Conservation (phyloP, 2,113 vertebrate species). For the Corapipo altera region DNA sequence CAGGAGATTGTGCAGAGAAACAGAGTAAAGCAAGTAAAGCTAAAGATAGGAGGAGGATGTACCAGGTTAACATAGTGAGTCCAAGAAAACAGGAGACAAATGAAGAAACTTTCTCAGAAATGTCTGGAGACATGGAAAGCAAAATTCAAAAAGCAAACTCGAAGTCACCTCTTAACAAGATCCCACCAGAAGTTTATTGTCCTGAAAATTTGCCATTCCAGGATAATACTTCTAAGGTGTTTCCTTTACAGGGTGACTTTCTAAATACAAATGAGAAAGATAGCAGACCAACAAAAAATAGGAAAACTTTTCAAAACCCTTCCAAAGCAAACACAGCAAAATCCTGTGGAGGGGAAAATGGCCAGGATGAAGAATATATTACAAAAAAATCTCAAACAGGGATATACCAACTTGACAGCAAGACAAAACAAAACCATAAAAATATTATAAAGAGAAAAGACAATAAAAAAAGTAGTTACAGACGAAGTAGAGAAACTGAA, state of each 20-base stretch:
- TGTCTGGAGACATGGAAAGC: neutral
- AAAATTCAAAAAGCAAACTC: neutral
- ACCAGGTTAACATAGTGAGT: neutral
- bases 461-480: neutral
- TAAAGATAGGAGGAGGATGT: neutral
- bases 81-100: constrained; percentile 2
- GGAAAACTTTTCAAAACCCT: constrained; percentile 21
- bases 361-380: neutral
- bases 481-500: neutral
- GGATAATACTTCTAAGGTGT: neutral
- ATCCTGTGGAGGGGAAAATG: neutral
- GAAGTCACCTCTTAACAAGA: neutral
- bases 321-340: constrained; percentile 25
- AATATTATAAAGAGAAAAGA: neutral
- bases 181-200: neutral
- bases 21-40: neutral
- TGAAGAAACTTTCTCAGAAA: constrained; percentile 27
- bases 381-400: neutral
- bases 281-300: neutral
- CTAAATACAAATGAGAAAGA: neutral
- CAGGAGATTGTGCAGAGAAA: neutral
- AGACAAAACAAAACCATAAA: constrained; percentile 20
- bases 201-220: neutral
- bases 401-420: neutral
- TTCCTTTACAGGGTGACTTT: neutral